Percentiles rank a stretch among this genome's conserved stretches.
Conservation (phyloP, 2,888 invertebrate genomes). For the Drosophila greeni region DNA sequence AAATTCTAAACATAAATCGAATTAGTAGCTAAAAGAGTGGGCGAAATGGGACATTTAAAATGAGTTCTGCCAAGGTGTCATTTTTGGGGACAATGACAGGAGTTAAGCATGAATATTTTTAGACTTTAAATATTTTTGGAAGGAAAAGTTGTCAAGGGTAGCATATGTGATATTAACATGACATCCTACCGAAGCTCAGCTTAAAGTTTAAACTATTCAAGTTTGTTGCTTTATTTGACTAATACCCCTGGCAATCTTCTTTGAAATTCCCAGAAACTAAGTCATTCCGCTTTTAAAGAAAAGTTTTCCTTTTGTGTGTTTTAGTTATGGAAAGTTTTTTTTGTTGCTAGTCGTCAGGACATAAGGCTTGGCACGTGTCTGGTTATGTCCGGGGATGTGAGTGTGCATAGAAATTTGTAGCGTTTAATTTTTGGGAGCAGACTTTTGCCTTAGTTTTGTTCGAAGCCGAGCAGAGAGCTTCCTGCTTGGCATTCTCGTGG, state of each 20-base stretch:
- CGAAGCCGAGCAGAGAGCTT: background rate
- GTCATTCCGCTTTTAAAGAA: background rate
- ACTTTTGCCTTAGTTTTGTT: constrained; percentile 9
- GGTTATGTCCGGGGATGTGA: constrained; percentile 3
- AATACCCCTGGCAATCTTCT: background rate
- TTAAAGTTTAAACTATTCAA: constrained; percentile 1
- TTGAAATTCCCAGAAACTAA: background rate
- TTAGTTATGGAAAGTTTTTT: constrained; percentile 29
- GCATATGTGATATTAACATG: background rate
- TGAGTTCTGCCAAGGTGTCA: constrained; percentile 6
- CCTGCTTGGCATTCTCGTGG: constrained; percentile 10
- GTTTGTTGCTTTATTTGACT: background rate
- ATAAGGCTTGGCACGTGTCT: constrained; percentile 18
- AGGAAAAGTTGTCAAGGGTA: too few relatives aligned
- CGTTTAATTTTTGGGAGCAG: constrained; percentile 23
- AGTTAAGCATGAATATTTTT: background rate
- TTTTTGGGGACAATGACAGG: background rate
- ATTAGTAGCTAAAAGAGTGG: constrained; percentile 45
- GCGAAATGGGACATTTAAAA: constrained; percentile 14
- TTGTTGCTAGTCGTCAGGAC: constrained; percentile 7
- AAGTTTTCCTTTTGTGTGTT: constrained; percentile 10
- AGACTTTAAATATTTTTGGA: background rate
- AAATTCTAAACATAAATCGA: constrained; percentile 60
- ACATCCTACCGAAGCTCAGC: background rate
- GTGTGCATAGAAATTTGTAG: constrained; percentile 14